A percentile compares a stretch with the other conserved stretches of the same genome.
Conservation (phyloP, 2,888 invertebrate genomes). For the Nyleta sp. region DNA sequence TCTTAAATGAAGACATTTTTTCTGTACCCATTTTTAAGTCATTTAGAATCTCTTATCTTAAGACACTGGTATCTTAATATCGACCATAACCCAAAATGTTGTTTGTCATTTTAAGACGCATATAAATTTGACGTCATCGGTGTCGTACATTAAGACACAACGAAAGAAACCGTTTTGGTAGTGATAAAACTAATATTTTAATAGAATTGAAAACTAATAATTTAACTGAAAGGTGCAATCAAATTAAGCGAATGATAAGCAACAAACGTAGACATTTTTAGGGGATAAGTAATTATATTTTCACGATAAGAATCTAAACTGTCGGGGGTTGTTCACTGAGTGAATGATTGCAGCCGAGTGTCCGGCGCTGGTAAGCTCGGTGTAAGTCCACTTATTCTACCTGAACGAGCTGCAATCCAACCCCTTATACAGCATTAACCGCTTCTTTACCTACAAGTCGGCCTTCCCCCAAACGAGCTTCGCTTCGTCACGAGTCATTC, state of each 20-base stretch:
- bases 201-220: too few relatives aligned
- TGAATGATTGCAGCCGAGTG: slow-evolving; percentile 46
- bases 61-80: too few relatives aligned
- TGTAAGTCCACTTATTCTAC: slow-evolving; percentile 75
- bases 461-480: slow-evolving; percentile 62
- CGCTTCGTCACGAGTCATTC: slow-evolving; percentile 75
- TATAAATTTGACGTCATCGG: too few relatives aligned
- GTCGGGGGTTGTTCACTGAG: slow-evolving; percentile 29
- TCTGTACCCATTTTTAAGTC: too few relatives aligned
- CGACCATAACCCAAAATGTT: too few relatives aligned
- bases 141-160: too few relatives aligned
- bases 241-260: neutral
- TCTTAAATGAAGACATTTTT: too few relatives aligned
- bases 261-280: slow-evolving; percentile 9
- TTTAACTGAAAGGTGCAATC: too few relatives aligned
- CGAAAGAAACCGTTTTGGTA: too few relatives aligned
- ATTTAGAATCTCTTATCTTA: too few relatives aligned
- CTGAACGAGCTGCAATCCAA: slow-evolving; percentile 68
- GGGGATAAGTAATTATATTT: slow-evolving; percentile 38
- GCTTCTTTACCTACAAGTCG: slow-evolving; percentile 68
- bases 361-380: slow-evolving; percentile 44
- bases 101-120: too few relatives aligned
- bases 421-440: slow-evolving; percentile 68
- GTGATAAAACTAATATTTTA: too few relatives aligned
- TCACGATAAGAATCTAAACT: slow-evolving; percentile 30